These are phyloP conservation scores for Aphaenogaster rudis DNA, from an alignment of 1,140 invertebrate genomes.

Conservation along the genomic window DNA sequence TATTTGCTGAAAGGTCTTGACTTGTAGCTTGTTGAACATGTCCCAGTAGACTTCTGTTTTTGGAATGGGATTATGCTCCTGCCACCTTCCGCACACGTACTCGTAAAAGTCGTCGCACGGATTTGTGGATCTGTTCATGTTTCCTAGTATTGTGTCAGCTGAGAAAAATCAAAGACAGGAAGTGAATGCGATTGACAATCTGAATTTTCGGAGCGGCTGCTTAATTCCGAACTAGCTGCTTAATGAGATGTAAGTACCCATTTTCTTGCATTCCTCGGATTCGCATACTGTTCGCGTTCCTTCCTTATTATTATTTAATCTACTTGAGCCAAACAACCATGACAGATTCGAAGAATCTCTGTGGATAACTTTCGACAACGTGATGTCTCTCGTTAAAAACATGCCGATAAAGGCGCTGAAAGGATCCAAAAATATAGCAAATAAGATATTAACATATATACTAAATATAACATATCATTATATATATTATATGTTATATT, in stretches of 20 bases:
- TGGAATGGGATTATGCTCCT: conserved; percentile 16
- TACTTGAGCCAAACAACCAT: background rate
- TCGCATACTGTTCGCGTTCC: conserved; percentile 16
- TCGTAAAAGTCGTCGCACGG: conserved; percentile 71
- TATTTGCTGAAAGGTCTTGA: background rate
- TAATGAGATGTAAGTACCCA: conserved; percentile 43
- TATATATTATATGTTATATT: background rate
- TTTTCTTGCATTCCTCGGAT: conserved; percentile 39
- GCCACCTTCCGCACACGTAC: conserved; percentile 64
- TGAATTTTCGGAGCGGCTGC: background rate
- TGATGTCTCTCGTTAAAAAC: background rate
- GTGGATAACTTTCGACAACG: background rate
- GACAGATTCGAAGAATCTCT: background rate
- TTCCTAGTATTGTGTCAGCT: conserved; percentile 31
- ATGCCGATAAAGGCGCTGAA: conserved; percentile 44
- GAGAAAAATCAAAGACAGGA: background rate
- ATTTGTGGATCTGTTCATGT: conserved; percentile 45
- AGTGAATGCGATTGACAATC: background rate
- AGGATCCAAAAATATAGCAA: background rate
- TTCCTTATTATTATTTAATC: background rate
- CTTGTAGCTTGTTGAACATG: background rate
- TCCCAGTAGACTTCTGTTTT: background rate
- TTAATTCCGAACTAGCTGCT: background rate
- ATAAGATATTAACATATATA: background rate
- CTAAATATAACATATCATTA: background rate